phyloP scores from a whole-genome alignment of 2,113 vertebrate genomes.

The Dasyprocta punctata region DNA sequence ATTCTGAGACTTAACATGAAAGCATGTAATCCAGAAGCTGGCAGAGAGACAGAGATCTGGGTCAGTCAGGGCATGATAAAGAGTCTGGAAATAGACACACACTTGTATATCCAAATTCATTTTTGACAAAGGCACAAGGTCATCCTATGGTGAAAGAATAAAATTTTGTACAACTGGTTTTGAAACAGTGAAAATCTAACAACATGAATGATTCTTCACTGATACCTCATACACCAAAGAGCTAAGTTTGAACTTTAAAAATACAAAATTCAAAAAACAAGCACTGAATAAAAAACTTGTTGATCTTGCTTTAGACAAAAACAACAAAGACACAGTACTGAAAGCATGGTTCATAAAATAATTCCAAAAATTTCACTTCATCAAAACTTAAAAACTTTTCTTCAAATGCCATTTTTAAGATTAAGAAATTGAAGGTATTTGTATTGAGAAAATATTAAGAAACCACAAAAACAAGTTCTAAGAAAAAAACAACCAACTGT shows the following conservation, averaged over 20 bases:
- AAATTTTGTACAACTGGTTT: neutral
- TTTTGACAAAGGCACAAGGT: neutral
- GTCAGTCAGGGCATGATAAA: neutral
- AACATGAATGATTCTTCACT: neutral
- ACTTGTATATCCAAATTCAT: neutral
- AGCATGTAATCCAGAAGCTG: neutral
- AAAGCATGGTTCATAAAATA: neutral
- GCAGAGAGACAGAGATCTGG: neutral
- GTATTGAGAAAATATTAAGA: neutral
- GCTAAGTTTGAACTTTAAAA: neutral
- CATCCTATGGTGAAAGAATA: neutral
- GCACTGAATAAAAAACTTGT: neutral
- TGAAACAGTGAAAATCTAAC: neutral
- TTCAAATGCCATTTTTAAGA: neutral
- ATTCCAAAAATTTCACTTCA: neutral
- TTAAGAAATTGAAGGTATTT: neutral
- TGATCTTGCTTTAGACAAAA: neutral
- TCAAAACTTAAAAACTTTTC: neutral
- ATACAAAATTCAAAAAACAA: neutral
- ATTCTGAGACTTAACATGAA: neutral
- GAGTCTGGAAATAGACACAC: neutral
- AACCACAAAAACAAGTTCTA: neutral
- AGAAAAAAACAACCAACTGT: neutral
- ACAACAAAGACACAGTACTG: neutral
- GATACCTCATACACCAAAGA: neutral